Base-by-base conservation (phyloP, 2,888 invertebrate species). In the Cotesia congregata region DNA sequence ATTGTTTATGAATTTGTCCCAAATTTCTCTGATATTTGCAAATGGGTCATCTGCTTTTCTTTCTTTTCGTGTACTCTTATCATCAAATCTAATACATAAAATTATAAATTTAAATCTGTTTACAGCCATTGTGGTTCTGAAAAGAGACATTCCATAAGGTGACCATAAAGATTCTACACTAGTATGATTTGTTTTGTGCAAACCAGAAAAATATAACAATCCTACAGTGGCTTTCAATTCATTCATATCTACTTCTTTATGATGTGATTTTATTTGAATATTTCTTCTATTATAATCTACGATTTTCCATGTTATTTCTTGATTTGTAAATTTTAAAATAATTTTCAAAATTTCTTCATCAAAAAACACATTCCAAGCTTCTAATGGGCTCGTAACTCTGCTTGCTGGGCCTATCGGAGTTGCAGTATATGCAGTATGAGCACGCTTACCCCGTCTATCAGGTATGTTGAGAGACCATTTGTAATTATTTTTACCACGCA, bases 21-120 rank as follows among this genome's bases (percentile, higher is more conserved):
- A 76, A 6, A 78, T 12, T 50, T 78, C 68, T 67, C 74, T 73
- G 6, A 78, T 78, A 7, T 73, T 73, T 9, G 76, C 71, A 61
- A 76, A 67, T 6, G 12, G n/a, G 30, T 76, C 76, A n/a, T 20
- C 12, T 74, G 38, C 30, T 64, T 9, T 62, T 62, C 70, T 9
- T 39, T 38, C 40, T 39, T n/a, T 9, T n/a, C 72, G 68, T 7
- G 77, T 79, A 60, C 20, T 74, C 30, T 75, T 75, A 41, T 79
- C 72, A 40, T 79, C 79, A 20, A 79, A 79, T 30, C 77, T 65
- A 5, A 77, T 3, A 61, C 50, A 15, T 9, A 9, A 5, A 7
- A 77, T 20, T 9, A 79, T 12, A 39, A 69, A 75, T 50, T 65
- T 40, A 39, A 79, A 79, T 69, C 79, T 12, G 15, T 17, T 39